Evolutionary conservation across 2,797 vertebrate genomes (phyloP).

Genomic region (Zenarchopterus dispar): DNA sequence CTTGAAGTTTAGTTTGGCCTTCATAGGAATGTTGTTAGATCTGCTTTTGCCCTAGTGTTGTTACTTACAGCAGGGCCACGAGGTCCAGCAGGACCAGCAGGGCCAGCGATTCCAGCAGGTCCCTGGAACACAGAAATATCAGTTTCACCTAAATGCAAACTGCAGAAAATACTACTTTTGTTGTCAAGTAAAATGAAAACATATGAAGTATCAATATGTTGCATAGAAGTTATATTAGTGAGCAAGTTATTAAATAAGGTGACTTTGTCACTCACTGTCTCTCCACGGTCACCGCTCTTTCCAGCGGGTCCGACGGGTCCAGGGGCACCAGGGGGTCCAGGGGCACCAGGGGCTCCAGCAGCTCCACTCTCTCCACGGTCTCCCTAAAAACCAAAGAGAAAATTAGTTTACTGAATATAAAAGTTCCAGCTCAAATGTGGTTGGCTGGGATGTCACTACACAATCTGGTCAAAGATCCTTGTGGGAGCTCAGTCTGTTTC

Average conservation of each 20-base stretch:
- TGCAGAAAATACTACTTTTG: conserved; percentile 1
- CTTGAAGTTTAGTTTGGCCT: neutral
- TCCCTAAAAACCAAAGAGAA: conserved; percentile 79
- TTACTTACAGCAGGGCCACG: conserved; percentile 93
- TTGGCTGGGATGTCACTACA: neutral
- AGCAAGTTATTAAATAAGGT: too few species aligned
- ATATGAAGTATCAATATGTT: neutral
- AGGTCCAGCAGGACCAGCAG: conserved; percentile 88
- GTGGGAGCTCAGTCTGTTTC: too few species aligned
- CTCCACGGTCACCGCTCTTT: conserved; percentile 96
- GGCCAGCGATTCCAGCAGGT: conserved; percentile 85
- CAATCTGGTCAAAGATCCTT: too few species aligned
- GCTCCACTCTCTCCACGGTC: conserved; percentile 93
- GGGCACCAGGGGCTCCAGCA: conserved; percentile 90
- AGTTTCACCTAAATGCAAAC: neutral
- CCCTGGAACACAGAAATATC: conserved; percentile 80
- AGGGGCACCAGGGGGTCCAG: conserved; percentile 93
- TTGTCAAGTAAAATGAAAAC: neutral
- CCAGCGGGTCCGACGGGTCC: conserved; percentile 95
- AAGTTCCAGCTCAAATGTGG: neutral
- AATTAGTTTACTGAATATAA: neutral
- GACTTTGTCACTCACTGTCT: conserved; percentile 84
- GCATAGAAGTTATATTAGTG: too few species aligned
- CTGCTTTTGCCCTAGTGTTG: neutral
- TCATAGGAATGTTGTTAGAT: neutral